Evolutionary conservation across 2,797 vertebrate species (phyloP).

Genomic region (Diplodus puntazzo): DNA sequence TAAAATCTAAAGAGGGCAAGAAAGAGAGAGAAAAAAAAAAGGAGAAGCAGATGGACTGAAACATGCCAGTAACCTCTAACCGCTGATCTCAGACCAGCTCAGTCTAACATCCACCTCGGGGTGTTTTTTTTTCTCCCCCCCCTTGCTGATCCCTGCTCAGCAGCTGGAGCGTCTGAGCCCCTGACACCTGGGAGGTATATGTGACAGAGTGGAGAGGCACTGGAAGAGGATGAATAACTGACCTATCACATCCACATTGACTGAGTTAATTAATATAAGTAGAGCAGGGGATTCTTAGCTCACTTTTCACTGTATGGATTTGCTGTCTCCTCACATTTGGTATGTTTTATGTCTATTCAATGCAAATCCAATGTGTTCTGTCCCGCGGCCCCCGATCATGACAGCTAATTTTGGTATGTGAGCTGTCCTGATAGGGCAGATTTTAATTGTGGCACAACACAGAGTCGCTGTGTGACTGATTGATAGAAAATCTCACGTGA

Average conservation of each 20-base stretch:
- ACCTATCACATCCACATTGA: slow-evolving; percentile 87
- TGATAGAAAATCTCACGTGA: slow-evolving; percentile 72
- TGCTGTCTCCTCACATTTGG: slow-evolving; percentile 85
- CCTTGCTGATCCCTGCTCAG: slow-evolving; percentile 45
- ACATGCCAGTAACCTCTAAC: slow-evolving; percentile 58
- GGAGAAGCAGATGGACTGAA: slow-evolving; percentile 34
- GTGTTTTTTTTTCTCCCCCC: not conserved
- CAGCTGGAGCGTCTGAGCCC: slow-evolving; percentile 61
- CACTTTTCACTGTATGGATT: slow-evolving; percentile 87
- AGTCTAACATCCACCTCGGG: slow-evolving; percentile 12
- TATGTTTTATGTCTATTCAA: slow-evolving; percentile 86
- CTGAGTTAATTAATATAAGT: slow-evolving; percentile 88
- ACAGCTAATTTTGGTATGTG: slow-evolving; percentile 82
- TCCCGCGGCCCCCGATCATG: slow-evolving; percentile 77
- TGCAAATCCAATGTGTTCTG: slow-evolving; percentile 83
- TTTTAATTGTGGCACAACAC: slow-evolving; percentile 81
- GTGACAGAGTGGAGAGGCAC: slow-evolving; percentile 77
- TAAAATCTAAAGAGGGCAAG: slow-evolving; percentile 58
- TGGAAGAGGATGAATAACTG: slow-evolving; percentile 84
- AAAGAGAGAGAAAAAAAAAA: slow-evolving; percentile 20
- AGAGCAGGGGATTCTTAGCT: slow-evolving; percentile 82
- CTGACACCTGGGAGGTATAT: slow-evolving; percentile 79
- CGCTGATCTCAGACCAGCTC: slow-evolving; percentile 62
- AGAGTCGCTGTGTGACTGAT: slow-evolving; percentile 66
- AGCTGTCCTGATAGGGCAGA: slow-evolving; percentile 75